Base-by-base conservation (phyloP, 2,888 invertebrate genomes). In the Mantis religiosa region DNA sequence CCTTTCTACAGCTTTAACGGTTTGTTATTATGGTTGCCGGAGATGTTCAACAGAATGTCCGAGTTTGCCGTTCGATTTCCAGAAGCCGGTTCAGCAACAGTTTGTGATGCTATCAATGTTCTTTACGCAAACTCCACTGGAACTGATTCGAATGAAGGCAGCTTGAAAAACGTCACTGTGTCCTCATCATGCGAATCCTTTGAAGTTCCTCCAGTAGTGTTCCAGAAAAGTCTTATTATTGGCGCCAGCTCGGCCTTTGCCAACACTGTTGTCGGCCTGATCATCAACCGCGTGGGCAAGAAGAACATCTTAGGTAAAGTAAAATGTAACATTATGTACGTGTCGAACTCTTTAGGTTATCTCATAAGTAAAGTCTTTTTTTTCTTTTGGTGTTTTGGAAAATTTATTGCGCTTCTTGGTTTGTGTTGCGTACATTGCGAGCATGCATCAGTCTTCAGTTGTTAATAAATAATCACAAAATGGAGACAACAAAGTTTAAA, bases 21-120 rank as follows among this genome's bases (percentile, higher is more conserved):
- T 41, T 91, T 93, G 91, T 92, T 93, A 83, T 92, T 93, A 92
- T 93, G 92, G 92, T 92, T 93, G 88, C 93, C 93, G 6, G 91
- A 92, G 87, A 92, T 93, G 25, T 90, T 93, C 54, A 92, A 93
- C 89, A 92, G 92, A 85, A 91, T 92, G 54, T 92, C 91, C 0
- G 91, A 92, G 34, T 93, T 91, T 89, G 91, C 91, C 83, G 91
- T 91, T 9, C 90, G 91, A 47, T 90, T 92, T 89, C 92, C 92
- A 0, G 90, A 90, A 28, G 90, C 90, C 28, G 90, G 91, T 83
- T 90, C 89, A 14, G 92, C 92, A 2, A 91, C 92, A 25, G 92
- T 93, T 82, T 93, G 93, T 88, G 91, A 92, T 6, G 88, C 87
- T n/a, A 88, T 88, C 20, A 86, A 28, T 7, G 71, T 2, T 86